phyloP scores from a whole-genome alignment of 2,888 invertebrate genomes.

The Apeira syringaria region DNA sequence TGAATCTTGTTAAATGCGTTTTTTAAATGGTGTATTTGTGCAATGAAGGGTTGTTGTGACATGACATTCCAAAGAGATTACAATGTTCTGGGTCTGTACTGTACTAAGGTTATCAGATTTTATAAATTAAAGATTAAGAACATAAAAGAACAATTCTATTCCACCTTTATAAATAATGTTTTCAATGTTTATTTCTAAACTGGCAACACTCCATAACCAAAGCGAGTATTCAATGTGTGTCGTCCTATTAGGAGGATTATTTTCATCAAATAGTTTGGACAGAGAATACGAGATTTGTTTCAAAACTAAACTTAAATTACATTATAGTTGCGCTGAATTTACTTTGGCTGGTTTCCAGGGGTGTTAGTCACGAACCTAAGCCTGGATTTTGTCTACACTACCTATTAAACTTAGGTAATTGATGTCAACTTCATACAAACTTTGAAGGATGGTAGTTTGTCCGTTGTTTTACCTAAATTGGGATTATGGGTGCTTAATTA shows the following conservation, averaged over 20 bases:
- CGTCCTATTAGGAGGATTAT: constrained; percentile 27
- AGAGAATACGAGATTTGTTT: constrained; percentile 59
- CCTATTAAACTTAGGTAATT: constrained; percentile 35
- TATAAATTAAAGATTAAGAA: too few relatives aligned
- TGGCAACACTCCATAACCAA: too few relatives aligned
- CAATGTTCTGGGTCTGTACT: too few relatives aligned
- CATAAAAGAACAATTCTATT: too few relatives aligned
- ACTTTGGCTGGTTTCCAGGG: constrained; percentile 65
- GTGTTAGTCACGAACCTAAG: constrained; percentile 47
- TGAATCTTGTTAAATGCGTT: too few relatives aligned
- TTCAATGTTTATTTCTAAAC: too few relatives aligned
- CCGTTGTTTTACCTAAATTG: constrained; percentile 17
- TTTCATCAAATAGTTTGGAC: constrained; percentile 40
- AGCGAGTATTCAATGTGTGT: constrained; percentile 14
- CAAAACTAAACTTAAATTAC: constrained; percentile 68
- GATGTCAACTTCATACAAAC: constrained; percentile 29
- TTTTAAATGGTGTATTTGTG: too few relatives aligned
- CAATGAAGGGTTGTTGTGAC: too few relatives aligned
- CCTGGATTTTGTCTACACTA: constrained; percentile 38
- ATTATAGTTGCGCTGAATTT: constrained; percentile 66
- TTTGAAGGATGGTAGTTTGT: constrained; percentile 15
- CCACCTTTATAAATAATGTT: too few relatives aligned
- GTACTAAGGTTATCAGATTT: too few relatives aligned
- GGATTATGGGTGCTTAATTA: constrained; percentile 16
- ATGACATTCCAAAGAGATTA: too few relatives aligned